Evolutionary conservation across 2,113 vertebrate genomes (phyloP), one percentile per base, ranked within the genome.

Genomic region (Lophochroa leadbeateri): DNA sequence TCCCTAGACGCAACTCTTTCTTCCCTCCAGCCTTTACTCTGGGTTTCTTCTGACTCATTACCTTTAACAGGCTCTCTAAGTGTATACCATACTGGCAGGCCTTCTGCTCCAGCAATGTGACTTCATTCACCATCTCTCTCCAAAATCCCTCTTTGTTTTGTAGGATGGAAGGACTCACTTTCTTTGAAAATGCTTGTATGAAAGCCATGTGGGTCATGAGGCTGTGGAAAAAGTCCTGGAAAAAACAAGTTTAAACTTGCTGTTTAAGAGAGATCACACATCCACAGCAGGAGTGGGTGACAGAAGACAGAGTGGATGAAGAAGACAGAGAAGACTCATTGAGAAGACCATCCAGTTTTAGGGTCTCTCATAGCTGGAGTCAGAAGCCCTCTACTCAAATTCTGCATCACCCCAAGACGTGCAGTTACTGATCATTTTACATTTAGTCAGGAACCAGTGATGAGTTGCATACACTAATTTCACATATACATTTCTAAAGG

Each of bases 191-290:
- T 2, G 70, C 83, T 94, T 98, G 97, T 91, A 99, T 97, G 81
- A 92, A 88, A 82, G 94, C 71, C 80, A 98, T 91, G 65, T 93
- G 98, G 2, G 93, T 91, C 12, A 61, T 93, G 69, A 99, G 97
- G 82, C 97, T 98, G 81, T 52, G 96, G 96, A 99, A 99, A 93
- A 99, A 99, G 39, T 91, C 97, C 99, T 99, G 89, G 53, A 13
- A 76, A 82, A 71, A 43, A 81, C 24, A 72, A 93, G 15, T 80
- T 67, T 63, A 74, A 85, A 23, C 11, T 47, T 57, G 21, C 2
- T 72, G 28, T 69, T 74, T 37, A 64, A 35, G 29, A 71, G 33
- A 84, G 33, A 74, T 49, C 60, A 71, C 14, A 74, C 21, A 77
- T 25, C 16, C 16, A 47, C 10, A 77, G 37, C 39, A 70, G 29